Base-by-base conservation (phyloP, 2,888 invertebrate species). In the Hypselothyrea guttata region DNA sequence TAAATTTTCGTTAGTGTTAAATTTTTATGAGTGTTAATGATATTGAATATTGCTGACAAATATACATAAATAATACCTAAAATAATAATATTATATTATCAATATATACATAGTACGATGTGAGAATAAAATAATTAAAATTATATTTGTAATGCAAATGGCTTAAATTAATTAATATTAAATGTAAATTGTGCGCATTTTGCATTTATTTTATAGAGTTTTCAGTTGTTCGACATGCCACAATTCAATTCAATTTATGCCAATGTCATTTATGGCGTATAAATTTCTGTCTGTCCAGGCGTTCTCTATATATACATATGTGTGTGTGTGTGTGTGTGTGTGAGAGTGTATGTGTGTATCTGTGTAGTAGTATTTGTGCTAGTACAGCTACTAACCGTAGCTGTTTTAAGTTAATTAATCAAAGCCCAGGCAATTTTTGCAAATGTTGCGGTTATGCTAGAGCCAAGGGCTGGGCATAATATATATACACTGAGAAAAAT, bases 351-450 rank as follows among this genome's bases (percentile, higher is more conserved):
- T 54, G 15, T 62, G 48, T 49, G 41, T 42, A 31, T 30, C 22
- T 30, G 41, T 60, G 62, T 68, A 76, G 63, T 73, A 71, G 73
- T 73, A 71, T n/a, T n/a, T n/a, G n/a, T n/a, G n/a, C 22, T 22
- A 22, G 22, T 22, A 22, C 22, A 22, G 5, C 22, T 4, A 22
- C 22, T 22, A 22, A 5, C 5, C 2, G 22, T 22, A 4, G 68
- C 64, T 84, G 69, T 63, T 84, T 84, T 84, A 77, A 79, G 84
- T 79, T 79, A 79, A 79, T 79, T 79, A 79, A 79, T 84, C 84
- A 84, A 79, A 79, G 79, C 75, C 55, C 54, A 62, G 70, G 61
- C 66, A 71, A 74, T 76, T 79, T 84, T 66, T 62, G 61, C 69
- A 52, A 62, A 51, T 68, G 47, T 51, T 76, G 84, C 54, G 81